Conservation (phyloP, 2,888 invertebrate species). For the Sinopyrophorus schimmeli region DNA sequence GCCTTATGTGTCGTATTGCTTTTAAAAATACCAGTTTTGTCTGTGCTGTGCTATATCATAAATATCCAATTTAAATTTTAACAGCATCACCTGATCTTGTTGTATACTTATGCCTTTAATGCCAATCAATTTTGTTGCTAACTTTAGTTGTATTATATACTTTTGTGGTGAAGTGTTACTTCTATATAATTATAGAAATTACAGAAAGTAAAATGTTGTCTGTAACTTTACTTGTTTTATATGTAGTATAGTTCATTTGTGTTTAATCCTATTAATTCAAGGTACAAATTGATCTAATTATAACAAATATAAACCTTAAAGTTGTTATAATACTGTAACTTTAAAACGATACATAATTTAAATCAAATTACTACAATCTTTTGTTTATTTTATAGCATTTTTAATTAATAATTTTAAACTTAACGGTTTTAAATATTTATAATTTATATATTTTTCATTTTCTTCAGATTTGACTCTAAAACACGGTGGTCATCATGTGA, state of each 20-base stretch:
- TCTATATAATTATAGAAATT: conserved; percentile 10
- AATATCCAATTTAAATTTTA: conserved; percentile 6
- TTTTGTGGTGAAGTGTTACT: conserved; percentile 13
- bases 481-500: no score
- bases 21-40: conserved; percentile 1
- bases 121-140: conserved; percentile 10
- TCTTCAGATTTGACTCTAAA: no score
- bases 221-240: background rate
- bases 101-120: conserved; percentile 13
- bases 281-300: background rate
- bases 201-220: conserved; percentile 13
- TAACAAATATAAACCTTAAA: no score
- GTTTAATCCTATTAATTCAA: no score
- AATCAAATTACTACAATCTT: no score
- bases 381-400: no score
- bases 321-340: no score
- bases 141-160: conserved; percentile 2
- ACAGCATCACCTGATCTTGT: conserved; percentile 11
- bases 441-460: no score
- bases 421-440: no score
- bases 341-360: no score
- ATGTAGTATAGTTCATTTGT: background rate
- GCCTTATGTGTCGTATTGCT: conserved; percentile 22
- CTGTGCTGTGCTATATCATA: conserved; percentile 13
- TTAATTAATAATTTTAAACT: no score